These are phyloP conservation scores for Hemiscyllium ocellatum DNA, from an alignment of 2,113 vertebrate species.

Conservation along the genomic window DNA sequence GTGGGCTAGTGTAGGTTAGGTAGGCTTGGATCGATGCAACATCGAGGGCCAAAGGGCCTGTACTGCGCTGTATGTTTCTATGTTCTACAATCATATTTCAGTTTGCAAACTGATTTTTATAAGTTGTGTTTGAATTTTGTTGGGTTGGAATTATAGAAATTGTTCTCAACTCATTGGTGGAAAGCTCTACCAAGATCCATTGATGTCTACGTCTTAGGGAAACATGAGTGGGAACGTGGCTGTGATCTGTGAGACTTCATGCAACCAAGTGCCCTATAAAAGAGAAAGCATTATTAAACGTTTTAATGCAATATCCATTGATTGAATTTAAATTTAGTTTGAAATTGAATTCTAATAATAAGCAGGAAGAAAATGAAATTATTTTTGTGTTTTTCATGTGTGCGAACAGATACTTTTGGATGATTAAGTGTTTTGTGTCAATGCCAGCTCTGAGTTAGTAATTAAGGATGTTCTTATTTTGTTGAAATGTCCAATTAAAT, in stretches of 20 bases:
- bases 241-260: neutral
- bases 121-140: neutral
- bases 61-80: too few species aligned
- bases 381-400: neutral
- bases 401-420: neutral
- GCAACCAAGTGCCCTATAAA: neutral
- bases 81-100: neutral
- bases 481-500: neutral
- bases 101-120: neutral
- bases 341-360: neutral
- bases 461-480: neutral
- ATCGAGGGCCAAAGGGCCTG: too few species aligned
- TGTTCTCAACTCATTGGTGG: neutral
- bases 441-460: neutral
- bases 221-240: neutral
- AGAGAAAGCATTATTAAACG: neutral
- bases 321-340: neutral
- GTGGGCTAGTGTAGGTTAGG: too few species aligned
- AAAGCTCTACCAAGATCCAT: neutral
- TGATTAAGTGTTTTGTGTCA: neutral
- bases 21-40: too few species aligned
- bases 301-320: neutral
- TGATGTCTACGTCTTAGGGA: neutral
- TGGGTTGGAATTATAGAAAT: neutral
- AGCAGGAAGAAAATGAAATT: neutral